Evolutionary conservation across 2,113 vertebrate genomes (phyloP), one percentile per base, ranked within the genome.

Genomic region (Ellobius talpinus): DNA sequence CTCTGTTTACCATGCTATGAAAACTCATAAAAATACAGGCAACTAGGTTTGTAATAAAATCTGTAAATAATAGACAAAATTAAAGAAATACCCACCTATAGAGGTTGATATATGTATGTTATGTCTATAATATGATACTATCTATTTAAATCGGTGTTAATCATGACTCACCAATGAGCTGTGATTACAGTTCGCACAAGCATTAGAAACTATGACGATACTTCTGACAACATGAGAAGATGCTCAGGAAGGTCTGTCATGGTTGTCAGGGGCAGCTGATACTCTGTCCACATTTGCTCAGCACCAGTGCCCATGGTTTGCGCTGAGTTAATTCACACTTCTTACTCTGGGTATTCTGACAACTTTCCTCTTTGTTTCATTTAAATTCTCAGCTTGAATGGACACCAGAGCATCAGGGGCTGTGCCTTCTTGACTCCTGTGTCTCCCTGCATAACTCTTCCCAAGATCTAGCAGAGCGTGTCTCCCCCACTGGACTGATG

Each of bases 291-390:
- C 13, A 21, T 39, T 63, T 45, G 55, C 39, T 93, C 39, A 81
- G 63, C 42, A 77, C 65, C 8, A 16, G 6, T 5, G 65, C 13
- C 36, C 74, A 79, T 23, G 31, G 39, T 89, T 78, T 86, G 31
- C 45, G 31, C 78, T 42, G 81, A 78, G 52, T 23, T 78, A 26
- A 96, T 82, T 86, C 90, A 84, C 6, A 42, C 23, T 77, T 93
- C 45, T 50, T 86, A 58, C 55, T 87, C 50, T 4, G 42, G 76
- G 13, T 84, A 24, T 93, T 87, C 84, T 70, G 84, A 95, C 61
- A 19, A 58, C n/a, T 90, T 96, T 87, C 74, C 68, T 86, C 85
- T 95, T 96, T 78, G 52, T 39, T 70, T 95, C 90, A 88, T 95
- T 81, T 95, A 72, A 63, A 63, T 85, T 81, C 72, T 96, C 66